Conservation (phyloP, 2,888 invertebrate species). For the Nemotelus pantherinus region DNA sequence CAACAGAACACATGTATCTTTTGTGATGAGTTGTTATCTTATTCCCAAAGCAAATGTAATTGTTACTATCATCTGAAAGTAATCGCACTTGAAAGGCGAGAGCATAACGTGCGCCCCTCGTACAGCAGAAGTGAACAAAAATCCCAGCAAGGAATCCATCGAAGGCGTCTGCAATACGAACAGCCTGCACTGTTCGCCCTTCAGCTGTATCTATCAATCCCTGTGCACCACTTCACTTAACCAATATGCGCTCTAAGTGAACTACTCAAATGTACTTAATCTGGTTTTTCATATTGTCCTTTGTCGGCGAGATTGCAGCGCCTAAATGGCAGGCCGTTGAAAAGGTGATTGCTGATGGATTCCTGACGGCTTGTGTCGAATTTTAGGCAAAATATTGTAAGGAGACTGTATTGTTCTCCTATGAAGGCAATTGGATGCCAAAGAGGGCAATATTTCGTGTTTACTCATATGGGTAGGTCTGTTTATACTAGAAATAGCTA, state of each 20-base stretch:
- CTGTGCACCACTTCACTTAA: conserved; percentile 5
- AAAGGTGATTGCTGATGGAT: not conserved
- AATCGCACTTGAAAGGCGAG: conserved; percentile 53
- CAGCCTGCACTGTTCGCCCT: conserved; percentile 6
- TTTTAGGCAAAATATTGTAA: too few species aligned
- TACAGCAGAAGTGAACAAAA: not conserved
- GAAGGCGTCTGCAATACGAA: conserved; percentile 7
- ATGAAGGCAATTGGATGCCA: too few species aligned
- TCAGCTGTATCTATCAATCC: conserved; percentile 5
- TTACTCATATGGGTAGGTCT: too few species aligned
- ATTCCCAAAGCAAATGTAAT: conserved; percentile 54
- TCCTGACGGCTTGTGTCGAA: too few species aligned
- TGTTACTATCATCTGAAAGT: conserved; percentile 54
- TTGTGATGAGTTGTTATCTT: conserved; percentile 51
- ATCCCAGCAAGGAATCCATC: not conserved
- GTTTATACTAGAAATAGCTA: too few species aligned
- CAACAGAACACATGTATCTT: conserved; percentile 47
- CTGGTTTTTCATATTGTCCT: conserved; percentile 23
- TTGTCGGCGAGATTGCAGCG: conserved; percentile 16
- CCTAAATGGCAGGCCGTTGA: not conserved
- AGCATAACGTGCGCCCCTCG: conserved; percentile 7
- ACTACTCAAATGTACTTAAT: conserved; percentile 34
- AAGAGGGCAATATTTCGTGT: too few species aligned
- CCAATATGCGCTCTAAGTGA: conserved; percentile 19
- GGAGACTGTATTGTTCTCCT: too few species aligned